phyloP scores from a whole-genome alignment of 2,113 vertebrate species.

The Lepus europaeus region DNA sequence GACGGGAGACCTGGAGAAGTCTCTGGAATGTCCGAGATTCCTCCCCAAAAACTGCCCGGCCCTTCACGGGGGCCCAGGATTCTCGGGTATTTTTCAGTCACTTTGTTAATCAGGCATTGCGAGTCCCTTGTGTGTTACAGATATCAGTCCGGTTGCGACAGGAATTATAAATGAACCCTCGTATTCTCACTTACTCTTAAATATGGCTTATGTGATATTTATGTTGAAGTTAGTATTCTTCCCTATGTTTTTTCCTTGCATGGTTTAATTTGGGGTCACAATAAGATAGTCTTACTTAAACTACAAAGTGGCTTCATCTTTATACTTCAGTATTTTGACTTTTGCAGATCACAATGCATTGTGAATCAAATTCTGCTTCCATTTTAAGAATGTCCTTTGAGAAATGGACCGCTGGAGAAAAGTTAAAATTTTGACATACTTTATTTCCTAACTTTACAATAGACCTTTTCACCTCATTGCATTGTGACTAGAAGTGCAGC shows the following conservation, averaged over 20 bases:
- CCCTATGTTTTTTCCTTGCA: neutral
- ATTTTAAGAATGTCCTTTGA: neutral
- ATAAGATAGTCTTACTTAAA: too few relatives aligned
- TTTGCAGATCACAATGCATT: neutral
- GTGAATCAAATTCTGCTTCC: neutral
- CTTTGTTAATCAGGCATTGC: neutral
- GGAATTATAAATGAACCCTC: neutral
- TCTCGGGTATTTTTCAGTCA: neutral
- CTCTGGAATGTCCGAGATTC: too few relatives aligned
- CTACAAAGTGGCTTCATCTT: neutral
- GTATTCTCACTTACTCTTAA: neutral
- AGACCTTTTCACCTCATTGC: neutral
- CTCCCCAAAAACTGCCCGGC: too few relatives aligned
- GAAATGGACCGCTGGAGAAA: neutral
- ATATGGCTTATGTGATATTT: neutral
- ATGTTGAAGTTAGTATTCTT: neutral
- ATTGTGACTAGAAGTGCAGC: neutral
- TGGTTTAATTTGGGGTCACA: too few relatives aligned
- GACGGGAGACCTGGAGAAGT: too few relatives aligned
- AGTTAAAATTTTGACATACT: neutral
- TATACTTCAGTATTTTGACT: neutral
- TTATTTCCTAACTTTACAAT: neutral
- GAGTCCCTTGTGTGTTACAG: neutral
- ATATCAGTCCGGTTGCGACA: neutral
- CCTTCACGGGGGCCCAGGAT: too few relatives aligned